Evolutionary conservation across 2,888 invertebrate genomes (phyloP).

Genomic region (Scrobipalpa costella): DNA sequence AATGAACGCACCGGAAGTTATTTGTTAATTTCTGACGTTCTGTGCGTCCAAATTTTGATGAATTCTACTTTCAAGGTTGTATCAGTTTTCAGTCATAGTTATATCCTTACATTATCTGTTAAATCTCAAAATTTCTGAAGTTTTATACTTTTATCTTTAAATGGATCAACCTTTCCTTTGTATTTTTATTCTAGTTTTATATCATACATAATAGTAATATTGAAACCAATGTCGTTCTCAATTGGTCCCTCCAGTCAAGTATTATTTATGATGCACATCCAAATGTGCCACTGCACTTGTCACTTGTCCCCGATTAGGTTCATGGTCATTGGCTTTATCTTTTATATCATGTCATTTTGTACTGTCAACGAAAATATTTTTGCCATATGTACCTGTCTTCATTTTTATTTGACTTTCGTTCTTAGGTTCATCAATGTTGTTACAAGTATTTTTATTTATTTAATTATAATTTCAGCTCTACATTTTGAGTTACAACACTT

Average conservation of each 20-base stretch:
- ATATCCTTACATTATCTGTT: not conserved
- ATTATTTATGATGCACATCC: constrained; percentile 67
- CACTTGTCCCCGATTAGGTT: constrained; percentile 67
- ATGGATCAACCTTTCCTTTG: not conserved
- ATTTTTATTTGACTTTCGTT: not conserved
- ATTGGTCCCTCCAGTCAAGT: constrained; percentile 68
- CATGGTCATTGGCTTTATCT: constrained; percentile 49
- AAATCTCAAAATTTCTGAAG: too few relatives aligned
- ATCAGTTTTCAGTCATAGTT: constrained; percentile 19
- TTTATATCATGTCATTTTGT: constrained; percentile 17
- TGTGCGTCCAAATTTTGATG: not conserved
- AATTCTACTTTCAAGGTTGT: not conserved
- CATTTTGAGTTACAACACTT: too few relatives aligned
- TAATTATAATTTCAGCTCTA: too few relatives aligned
- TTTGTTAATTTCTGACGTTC: constrained; percentile 40
- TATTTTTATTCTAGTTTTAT: not conserved
- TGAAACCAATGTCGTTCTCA: constrained; percentile 48
- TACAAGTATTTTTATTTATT: not conserved
- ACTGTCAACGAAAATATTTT: not conserved
- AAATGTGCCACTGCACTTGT: constrained; percentile 69
- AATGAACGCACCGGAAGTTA: constrained; percentile 53
- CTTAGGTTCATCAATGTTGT: not conserved
- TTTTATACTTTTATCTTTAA: too few relatives aligned
- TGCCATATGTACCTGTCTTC: too few relatives aligned
- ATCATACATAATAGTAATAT: not conserved